Conservation (phyloP, 2,797 vertebrate genomes). For the Acanthis flammea region DNA sequence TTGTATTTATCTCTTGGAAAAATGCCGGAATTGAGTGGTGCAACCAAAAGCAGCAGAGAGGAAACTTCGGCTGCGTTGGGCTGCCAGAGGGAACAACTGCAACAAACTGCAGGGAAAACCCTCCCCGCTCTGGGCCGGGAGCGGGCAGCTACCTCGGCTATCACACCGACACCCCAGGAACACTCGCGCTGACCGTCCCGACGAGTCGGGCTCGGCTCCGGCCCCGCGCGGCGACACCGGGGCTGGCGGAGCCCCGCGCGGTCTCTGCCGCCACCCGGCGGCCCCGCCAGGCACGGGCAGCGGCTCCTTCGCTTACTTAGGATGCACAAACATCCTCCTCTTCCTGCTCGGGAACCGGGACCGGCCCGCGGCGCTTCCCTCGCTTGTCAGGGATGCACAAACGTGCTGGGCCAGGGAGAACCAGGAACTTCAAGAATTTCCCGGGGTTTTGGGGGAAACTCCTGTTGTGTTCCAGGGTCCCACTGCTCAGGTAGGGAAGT, state of each 20-base stretch:
- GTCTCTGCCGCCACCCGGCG: not conserved
- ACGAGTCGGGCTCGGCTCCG: too few relatives aligned
- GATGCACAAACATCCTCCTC: not conserved
- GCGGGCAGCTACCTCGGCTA: not conserved
- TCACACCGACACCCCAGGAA: not conserved
- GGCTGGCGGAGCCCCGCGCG: not conserved
- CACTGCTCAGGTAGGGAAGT: not conserved
- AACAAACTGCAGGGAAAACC: not conserved
- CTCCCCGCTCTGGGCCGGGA: accelerated
- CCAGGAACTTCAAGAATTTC: not conserved
- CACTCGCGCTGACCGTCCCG: accelerated
- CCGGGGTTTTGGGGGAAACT: not conserved
- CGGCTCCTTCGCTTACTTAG: not conserved
- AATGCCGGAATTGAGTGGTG: accelerated
- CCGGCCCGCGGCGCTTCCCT: not conserved
- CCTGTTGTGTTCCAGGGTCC: not conserved
- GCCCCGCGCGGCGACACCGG: not conserved
- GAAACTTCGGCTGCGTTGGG: accelerated
- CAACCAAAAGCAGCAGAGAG: not conserved
- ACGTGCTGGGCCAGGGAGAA: not conserved
- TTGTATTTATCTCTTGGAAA: not conserved
- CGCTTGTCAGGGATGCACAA: not conserved
- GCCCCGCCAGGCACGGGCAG: not conserved
- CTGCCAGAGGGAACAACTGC: not conserved
- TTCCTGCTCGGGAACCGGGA: not conserved